phyloP scores from a whole-genome alignment of 2,113 vertebrate species.

The Oryzias woworae region DNA sequence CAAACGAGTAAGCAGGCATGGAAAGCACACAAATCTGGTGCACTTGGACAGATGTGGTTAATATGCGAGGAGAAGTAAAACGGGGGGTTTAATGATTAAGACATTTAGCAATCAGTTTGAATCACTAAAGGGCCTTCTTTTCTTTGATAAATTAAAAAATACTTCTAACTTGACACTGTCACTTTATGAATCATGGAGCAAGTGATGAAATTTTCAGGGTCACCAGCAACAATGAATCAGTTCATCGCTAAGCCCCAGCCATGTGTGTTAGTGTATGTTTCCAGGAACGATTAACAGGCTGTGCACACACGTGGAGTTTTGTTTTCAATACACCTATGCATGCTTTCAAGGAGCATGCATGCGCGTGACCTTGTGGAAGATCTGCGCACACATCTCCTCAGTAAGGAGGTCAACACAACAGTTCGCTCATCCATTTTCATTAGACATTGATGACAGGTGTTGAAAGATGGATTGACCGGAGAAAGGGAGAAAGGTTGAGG shows the following conservation, averaged over 20 bases:
- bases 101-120: background rate
- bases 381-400: constrained; percentile 26
- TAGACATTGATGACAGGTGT: constrained; percentile 51
- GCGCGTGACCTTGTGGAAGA: constrained; percentile 23
- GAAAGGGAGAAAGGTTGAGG: constrained; percentile 26
- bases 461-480: constrained; percentile 9
- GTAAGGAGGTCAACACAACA: constrained; percentile 56
- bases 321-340: constrained; percentile 2
- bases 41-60: constrained; percentile 8
- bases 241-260: constrained; percentile 1
- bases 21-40: constrained; percentile 16
- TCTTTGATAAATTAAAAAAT: constrained; percentile 10
- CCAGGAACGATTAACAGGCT: background rate
- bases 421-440: constrained; percentile 63
- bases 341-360: constrained; percentile 6
- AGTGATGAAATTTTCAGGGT: constrained; percentile 23
- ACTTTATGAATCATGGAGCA: constrained; percentile 2
- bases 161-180: background rate
- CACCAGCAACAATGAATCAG: constrained; percentile 5
- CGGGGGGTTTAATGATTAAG: constrained; percentile 4
- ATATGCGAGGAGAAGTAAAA: constrained; percentile 25
- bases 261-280: constrained; percentile 1
- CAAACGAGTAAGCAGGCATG: constrained; percentile 43
- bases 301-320: background rate
- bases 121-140: background rate